phyloP scores from a whole-genome alignment of 2,797 vertebrate species.

The Enteromius afrohamiltoni region DNA sequence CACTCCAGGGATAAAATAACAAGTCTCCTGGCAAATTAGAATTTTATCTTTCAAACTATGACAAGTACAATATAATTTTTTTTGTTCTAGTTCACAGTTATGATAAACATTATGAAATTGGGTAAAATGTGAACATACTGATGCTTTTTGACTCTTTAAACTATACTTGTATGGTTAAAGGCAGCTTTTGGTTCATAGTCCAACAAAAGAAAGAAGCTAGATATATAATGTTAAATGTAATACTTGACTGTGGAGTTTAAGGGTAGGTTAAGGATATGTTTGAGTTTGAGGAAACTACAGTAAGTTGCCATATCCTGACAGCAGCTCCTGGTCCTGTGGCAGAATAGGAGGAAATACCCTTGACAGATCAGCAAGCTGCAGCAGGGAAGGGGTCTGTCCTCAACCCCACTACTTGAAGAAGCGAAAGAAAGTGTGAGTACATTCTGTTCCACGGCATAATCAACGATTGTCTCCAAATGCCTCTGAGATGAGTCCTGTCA shows the following conservation, averaged over 20 bases:
- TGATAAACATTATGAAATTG: too few relatives aligned
- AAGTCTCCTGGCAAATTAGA: too few relatives aligned
- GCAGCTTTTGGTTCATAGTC: not conserved
- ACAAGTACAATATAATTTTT: not conserved
- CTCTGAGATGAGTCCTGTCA: slow-evolving; percentile 63
- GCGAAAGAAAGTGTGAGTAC: slow-evolving; percentile 18
- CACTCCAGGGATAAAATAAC: too few relatives aligned
- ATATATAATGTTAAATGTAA: not conserved
- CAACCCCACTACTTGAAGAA: slow-evolving; percentile 44
- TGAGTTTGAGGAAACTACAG: slow-evolving; percentile 63
- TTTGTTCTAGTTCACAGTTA: not conserved
- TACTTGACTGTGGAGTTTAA: not conserved
- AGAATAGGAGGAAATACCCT: slow-evolving; percentile 73
- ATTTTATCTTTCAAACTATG: not conserved
- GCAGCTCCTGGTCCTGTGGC: slow-evolving; percentile 70
- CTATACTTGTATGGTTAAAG: not conserved
- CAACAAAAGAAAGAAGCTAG: not conserved
- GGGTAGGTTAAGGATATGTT: not conserved
- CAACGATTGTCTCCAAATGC: slow-evolving; percentile 17
- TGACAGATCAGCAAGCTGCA: slow-evolving; percentile 80
- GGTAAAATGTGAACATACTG: not conserved
- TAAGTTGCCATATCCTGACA: slow-evolving; percentile 58
- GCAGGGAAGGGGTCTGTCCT: slow-evolving; percentile 64
- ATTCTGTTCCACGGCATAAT: slow-evolving; percentile 9
- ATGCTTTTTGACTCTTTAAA: not conserved